phyloP scores from a whole-genome alignment of 2,113 vertebrate species.

The Drymodes brunneopygia region DNA sequence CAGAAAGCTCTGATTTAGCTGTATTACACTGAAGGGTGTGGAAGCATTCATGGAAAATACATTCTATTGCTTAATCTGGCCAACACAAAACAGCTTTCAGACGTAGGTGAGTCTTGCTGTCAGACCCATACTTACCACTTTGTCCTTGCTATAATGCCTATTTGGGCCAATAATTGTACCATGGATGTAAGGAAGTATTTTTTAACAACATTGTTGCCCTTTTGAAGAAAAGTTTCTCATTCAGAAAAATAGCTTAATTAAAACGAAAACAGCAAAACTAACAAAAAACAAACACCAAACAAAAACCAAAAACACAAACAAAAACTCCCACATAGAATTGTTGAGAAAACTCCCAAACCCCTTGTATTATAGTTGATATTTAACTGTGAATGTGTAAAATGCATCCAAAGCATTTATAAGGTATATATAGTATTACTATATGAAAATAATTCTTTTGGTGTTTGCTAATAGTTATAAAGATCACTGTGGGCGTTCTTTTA shows the following conservation, averaged over 20 bases:
- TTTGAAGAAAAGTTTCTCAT: not conserved
- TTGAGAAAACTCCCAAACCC: not conserved
- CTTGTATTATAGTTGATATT: not conserved
- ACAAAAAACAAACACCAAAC: not conserved
- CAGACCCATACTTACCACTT: not conserved
- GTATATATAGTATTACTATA: not conserved
- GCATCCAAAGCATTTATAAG: not conserved
- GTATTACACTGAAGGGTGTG: not conserved
- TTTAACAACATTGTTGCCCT: not conserved
- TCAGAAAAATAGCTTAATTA: not conserved
- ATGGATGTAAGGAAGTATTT: not conserved
- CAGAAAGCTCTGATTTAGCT: not conserved
- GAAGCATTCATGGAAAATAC: not conserved
- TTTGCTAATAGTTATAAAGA: not conserved
- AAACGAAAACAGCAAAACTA: not conserved
- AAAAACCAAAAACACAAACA: not conserved
- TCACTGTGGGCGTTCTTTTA: not conserved
- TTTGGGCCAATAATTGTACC: not conserved
- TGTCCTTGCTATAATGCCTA: not conserved
- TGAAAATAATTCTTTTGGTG: not conserved
- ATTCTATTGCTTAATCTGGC: not conserved
- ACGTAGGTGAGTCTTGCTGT: not conserved
- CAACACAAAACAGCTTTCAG: not conserved
- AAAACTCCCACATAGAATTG: fast-evolving
- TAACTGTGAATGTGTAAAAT: not conserved